Conservation (phyloP, 2,797 vertebrate species). For the Chanos chanos region DNA sequence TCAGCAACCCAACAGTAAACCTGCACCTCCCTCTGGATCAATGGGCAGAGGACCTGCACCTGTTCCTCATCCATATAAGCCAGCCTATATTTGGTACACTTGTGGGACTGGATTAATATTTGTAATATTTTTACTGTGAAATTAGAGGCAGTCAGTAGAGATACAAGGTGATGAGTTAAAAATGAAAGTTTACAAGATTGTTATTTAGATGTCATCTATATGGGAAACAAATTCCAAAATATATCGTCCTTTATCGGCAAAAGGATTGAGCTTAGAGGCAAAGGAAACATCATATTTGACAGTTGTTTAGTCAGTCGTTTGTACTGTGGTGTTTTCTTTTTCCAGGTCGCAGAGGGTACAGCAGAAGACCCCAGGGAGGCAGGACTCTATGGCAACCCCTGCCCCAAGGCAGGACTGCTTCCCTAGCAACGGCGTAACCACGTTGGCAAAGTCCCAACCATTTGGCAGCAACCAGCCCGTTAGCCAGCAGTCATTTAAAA, state of each 20-base stretch:
- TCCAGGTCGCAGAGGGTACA: slow-evolving; percentile 52
- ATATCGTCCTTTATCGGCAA: too few relatives aligned
- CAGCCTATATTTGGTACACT: slow-evolving; percentile 53
- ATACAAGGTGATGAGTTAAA: too few relatives aligned
- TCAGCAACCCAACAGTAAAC: slow-evolving; percentile 42
- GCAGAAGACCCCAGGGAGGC: slow-evolving; percentile 38
- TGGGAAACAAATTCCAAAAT: too few relatives aligned
- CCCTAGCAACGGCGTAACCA: slow-evolving; percentile 19
- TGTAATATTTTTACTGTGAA: too few relatives aligned
- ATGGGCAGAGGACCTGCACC: slow-evolving; percentile 40
- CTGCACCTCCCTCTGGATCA: slow-evolving; percentile 48
- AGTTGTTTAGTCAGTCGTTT: background rate
- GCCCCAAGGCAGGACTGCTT: slow-evolving; percentile 42
- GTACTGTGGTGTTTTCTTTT: background rate
- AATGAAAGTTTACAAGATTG: too few relatives aligned
- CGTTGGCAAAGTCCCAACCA: slow-evolving; percentile 41
- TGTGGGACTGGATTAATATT: background rate
- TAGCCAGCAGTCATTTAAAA: slow-evolving; percentile 48
- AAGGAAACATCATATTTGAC: background rate
- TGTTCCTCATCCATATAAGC: slow-evolving; percentile 62
- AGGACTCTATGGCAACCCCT: slow-evolving; percentile 31
- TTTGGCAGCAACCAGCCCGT: slow-evolving; percentile 40
- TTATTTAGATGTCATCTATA: too few relatives aligned
- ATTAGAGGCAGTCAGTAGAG: too few relatives aligned
- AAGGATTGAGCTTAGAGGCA: too few relatives aligned